Base-by-base conservation (phyloP, 2,888 invertebrate genomes). In the Phaonia tiefii region DNA sequence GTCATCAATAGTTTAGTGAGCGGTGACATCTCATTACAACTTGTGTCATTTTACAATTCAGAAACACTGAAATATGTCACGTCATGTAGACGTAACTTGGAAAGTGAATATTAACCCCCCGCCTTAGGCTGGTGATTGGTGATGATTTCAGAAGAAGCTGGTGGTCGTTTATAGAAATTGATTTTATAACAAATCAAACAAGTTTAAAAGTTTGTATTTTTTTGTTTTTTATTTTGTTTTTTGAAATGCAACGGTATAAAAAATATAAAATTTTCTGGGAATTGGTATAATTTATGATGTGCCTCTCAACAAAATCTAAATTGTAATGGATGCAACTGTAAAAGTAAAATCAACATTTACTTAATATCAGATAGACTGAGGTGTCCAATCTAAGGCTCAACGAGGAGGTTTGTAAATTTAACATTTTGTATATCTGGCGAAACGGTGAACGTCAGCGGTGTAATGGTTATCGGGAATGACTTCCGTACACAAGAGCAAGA, bases 241-340 rank as follows among this genome's bases (percentile, higher is more conserved):
- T n/a, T 56, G n/a, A n/a, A n/a, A n/a, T n/a, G n/a, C n/a, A n/a
- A n/a, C n/a, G n/a, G 25, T 56, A n/a, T 26, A 26, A 17, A 10
- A 39, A 10, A 60, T 31, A 60, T 39, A 39, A 65, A 65, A n/a
- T n/a, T 46, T 65, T 15, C 54, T 42, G 69, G 22, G 69, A 56
- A 69, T 69, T 42, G 39, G 69, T n/a, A n/a, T 69, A 69, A 69
- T 69, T 69, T 69, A 69, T 69, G 54, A 56, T 37, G 37, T 7
- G 22, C 39, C 13, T n/a, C 20, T 13, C 42, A 66, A 20, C 8
- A 37, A 37, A 60, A 15, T 37, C 60, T 4, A 37, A 67, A 20
- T 54, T 37, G 54, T 54, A 69, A 54, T 54, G 39, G 54, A 69
- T 69, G 69, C 2, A 54, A 54, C 69, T 42, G 69, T 2, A 54